Base-by-base conservation (phyloP, 2,888 invertebrate species). In the Atrina japonica region DNA sequence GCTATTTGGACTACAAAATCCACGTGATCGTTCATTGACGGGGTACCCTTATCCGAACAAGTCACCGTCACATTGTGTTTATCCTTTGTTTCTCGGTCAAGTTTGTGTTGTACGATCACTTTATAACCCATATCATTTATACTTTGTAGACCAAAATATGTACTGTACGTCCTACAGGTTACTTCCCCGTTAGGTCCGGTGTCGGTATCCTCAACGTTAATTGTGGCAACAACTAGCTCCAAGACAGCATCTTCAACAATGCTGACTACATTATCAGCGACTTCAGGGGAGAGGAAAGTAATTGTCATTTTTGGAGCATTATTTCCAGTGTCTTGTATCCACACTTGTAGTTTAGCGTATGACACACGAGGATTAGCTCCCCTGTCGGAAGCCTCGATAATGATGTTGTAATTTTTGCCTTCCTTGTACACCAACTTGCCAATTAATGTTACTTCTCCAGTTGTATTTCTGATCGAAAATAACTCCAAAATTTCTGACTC, bases 1-100 rank as follows among this genome's bases (percentile, higher is more conserved):
- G 27, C 18, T 2, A 73, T 30, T 11, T 52, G 58, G n/a, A 75
- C 64, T 11, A 21, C 58, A 47, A 75, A 71, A 18, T 49, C 40
- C 6, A 61, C 61, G 2, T 59, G 52, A n/a, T 40, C 61, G 41
- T 68, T 70, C 52, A 73, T 25, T 40, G 50, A 23, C 6, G 73
- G 73, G 14, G 61, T 52, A n/a, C 73, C 73, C n/a, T 66, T 66
- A 35, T 73, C 73, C 1, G 55, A 50, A 49, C 73, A 73, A 0
- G 59, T 70, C 30, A 73, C 59, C 3, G 61, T 70, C n/a, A 73
- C 56, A 40, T 58, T 41, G 45, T 70, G 70, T 11, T 29, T 23
- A 2, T 40, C 43, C 6, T 43, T 50, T 6, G 27, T 66, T 41
- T 73, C 73, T 41, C 70, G 30, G 25, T 73, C 70, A 11, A 73